Conservation (phyloP, 2,888 invertebrate species). For the Chironomus riparius region DNA sequence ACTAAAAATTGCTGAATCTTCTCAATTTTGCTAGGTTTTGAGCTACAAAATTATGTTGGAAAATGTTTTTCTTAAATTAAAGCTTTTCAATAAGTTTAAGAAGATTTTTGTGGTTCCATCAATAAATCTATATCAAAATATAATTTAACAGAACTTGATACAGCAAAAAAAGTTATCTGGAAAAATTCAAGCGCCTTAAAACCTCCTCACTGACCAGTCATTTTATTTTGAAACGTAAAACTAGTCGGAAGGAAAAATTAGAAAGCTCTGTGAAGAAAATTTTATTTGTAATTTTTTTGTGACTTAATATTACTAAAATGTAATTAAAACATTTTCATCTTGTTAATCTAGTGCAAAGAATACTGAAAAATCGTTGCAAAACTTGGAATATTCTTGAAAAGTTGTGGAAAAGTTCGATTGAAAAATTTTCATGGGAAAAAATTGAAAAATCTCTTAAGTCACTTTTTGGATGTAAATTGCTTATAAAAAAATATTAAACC, state of each 20-base stretch:
- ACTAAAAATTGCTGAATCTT: background rate
- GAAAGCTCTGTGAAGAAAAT: background rate
- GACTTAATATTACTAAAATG: background rate
- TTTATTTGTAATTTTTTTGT: background rate
- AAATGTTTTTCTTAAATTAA: too few species aligned
- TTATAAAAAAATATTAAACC: too few species aligned
- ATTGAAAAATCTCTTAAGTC: background rate
- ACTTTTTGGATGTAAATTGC: too few species aligned
- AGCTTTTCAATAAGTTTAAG: too few species aligned
- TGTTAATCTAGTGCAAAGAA: conserved; percentile 10
- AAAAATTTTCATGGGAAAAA: background rate
- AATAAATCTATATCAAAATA: too few species aligned
- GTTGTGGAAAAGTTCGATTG: conserved; percentile 22
- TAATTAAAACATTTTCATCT: conserved; percentile 9
- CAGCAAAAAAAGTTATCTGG: too few species aligned
- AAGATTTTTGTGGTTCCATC: too few species aligned
- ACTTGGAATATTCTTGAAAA: conserved; percentile 25
- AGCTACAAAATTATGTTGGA: too few species aligned
- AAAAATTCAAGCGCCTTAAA: background rate
- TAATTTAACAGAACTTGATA: too few species aligned
- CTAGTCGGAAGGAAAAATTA: background rate
- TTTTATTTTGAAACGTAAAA: conserved; percentile 2
- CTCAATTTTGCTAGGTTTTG: too few species aligned
- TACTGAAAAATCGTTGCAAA: conserved; percentile 21
- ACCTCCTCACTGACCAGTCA: conserved; percentile 6